Conservation (phyloP, 2,888 invertebrate species). For the Drosophila rubida region DNA sequence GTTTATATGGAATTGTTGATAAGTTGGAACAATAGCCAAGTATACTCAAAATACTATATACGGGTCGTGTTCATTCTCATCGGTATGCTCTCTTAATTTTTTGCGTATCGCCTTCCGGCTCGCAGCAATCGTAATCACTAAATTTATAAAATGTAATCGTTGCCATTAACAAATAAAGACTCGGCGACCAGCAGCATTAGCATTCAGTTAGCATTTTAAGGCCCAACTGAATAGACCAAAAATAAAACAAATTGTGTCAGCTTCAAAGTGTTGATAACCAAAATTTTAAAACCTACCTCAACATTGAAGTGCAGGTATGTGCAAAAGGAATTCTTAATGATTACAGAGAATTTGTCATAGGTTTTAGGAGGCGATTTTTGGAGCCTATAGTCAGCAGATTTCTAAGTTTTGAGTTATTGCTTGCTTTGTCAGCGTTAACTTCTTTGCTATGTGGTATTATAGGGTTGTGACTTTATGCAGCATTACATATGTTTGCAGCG, state of each 20-base stretch:
- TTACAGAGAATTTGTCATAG: background rate
- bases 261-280: conserved; percentile 32
- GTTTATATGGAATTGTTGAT: conserved; percentile 1
- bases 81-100: conserved; percentile 13
- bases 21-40: conserved; percentile 9
- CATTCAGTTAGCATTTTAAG: conserved; percentile 37
- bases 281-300: conserved; percentile 59
- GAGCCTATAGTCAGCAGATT: too few relatives aligned
- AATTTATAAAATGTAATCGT: conserved; percentile 55
- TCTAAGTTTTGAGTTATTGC: background rate
- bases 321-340: conserved; percentile 4
- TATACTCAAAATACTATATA: background rate
- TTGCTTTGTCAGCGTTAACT: background rate
- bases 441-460: background rate
- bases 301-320: conserved; percentile 16
- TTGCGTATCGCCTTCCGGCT: conserved; percentile 48
- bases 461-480: background rate
- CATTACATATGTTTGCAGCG: background rate
- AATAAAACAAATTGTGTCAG: background rate
- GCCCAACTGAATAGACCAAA: conserved; percentile 9
- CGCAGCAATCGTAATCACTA: conserved; percentile 55
- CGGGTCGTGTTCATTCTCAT: background rate
- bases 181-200: background rate
- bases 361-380: background rate
- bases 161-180: conserved; percentile 34